phyloP scores from a whole-genome alignment of 1,140 invertebrate genomes.

The Popillia japonica region DNA sequence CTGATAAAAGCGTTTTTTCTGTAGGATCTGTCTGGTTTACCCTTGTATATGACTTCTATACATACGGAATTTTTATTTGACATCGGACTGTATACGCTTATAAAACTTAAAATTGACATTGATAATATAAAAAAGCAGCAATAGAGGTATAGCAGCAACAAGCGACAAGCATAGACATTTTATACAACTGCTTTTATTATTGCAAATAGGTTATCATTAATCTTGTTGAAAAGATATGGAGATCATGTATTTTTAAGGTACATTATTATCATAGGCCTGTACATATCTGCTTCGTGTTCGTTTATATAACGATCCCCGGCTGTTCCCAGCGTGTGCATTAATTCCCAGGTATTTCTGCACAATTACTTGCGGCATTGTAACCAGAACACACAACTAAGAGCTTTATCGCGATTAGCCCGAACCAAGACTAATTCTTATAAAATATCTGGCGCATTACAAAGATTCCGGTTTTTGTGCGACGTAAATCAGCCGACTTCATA shows the following conservation, averaged over 20 bases:
- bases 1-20: no score
- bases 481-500: conserved; percentile 39
- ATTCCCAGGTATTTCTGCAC: conserved; percentile 29
- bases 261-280: neutral
- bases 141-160: no score
- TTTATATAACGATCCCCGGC: neutral
- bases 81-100: no score
- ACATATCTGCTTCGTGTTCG: neutral
- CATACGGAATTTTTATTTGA: no score
- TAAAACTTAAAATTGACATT: no score
- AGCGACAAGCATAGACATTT: no score
- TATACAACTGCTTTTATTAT: no score
- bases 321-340: conserved; percentile 24
- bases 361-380: conserved; percentile 25
- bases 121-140: no score
- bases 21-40: no score
- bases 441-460: conserved; percentile 38
- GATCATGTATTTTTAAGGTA: neutral
- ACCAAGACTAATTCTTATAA: conserved; percentile 36
- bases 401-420: conserved; percentile 34
- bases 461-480: conserved; percentile 36
- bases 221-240: no score
- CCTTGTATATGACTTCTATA: no score
- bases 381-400: neutral
- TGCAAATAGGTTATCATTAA: no score